Percentiles rank a stretch among this genome's conserved stretches.
phyloP scores from a whole-genome alignment of 2,797 vertebrate genomes.

The Coreius guichenoti region DNA sequence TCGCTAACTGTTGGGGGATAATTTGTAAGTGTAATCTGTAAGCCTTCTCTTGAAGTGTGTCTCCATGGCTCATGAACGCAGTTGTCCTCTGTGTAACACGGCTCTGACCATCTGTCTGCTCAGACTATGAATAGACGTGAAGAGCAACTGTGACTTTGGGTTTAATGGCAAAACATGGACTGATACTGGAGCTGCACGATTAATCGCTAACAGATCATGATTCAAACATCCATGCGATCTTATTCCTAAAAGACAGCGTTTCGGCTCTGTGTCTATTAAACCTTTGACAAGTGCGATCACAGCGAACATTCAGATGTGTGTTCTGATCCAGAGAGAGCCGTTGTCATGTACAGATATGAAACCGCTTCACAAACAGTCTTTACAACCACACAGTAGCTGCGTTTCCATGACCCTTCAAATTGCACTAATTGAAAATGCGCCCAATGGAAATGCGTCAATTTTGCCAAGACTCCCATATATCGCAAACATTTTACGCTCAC shows the following conservation, averaged over 20 bases:
- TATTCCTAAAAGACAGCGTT: neutral
- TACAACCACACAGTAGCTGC: no score
- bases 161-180: constrained; percentile 30
- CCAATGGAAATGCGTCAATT: no score
- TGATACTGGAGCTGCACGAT: neutral
- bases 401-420: no score
- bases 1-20: neutral
- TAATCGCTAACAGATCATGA: neutral
- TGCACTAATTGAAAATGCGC: no score
- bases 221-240: neutral
- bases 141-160: constrained; percentile 18
- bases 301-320: neutral
- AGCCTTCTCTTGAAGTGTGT: neutral
- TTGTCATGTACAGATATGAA: neutral
- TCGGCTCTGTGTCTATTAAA: neutral
- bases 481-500: no score
- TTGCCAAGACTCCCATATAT: no score
- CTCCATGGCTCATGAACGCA: constrained; percentile 33
- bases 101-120: constrained; percentile 45
- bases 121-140: constrained; percentile 56
- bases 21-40: neutral
- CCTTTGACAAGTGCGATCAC: neutral
- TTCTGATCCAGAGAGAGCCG: neutral
- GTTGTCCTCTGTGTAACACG: constrained; percentile 35
- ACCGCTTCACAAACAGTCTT: no score